Evolutionary conservation across 1,140 invertebrate species (phyloP).

Genomic region (Psix sp.): DNA sequence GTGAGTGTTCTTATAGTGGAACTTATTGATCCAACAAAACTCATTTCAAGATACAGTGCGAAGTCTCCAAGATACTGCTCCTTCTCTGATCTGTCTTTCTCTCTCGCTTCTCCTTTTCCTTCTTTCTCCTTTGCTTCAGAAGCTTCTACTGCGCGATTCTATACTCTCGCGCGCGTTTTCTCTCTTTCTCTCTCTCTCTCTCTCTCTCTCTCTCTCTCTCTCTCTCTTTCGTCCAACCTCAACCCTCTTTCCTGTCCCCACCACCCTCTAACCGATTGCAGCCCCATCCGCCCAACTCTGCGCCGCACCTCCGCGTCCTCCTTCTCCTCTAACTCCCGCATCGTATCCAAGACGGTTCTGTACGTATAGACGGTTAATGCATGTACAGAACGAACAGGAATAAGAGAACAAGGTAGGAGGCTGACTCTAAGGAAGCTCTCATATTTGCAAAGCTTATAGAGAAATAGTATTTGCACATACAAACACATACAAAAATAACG

Average conservation of each 20-base stretch:
- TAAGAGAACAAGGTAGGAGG: constrained; percentile 57
- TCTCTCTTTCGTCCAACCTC: constrained; percentile 63
- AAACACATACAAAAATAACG: constrained; percentile 27
- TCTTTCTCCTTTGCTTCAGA: constrained; percentile 56
- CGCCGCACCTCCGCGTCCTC: constrained; percentile 57
- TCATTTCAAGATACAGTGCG: constrained; percentile 79
- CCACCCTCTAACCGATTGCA: constrained; percentile 61
- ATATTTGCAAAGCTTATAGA: constrained; percentile 54
- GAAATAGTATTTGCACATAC: constrained; percentile 26
- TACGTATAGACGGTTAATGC: constrained; percentile 65
- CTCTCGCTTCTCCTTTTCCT: constrained; percentile 56
- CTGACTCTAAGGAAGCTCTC: constrained; percentile 51
- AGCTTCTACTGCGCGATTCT: constrained; percentile 45
- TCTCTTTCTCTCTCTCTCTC: constrained; percentile 63
- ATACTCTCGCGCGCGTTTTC: constrained; percentile 36
- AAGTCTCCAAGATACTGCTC: constrained; percentile 78
- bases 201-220: constrained; percentile 60
- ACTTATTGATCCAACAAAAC: constrained; percentile 79
- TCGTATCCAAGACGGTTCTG: constrained; percentile 70
- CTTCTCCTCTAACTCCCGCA: constrained; percentile 65
- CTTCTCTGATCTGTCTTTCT: constrained; percentile 66
- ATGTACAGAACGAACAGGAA: constrained; percentile 62
- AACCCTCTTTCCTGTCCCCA: constrained; percentile 60
- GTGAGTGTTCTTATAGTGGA: constrained; percentile 77
- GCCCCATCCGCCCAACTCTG: constrained; percentile 63